A percentile compares a stretch with the other conserved stretches of the same genome.
Conservation (phyloP, 2,888 invertebrate species). For the Nemotelus pantherinus region DNA sequence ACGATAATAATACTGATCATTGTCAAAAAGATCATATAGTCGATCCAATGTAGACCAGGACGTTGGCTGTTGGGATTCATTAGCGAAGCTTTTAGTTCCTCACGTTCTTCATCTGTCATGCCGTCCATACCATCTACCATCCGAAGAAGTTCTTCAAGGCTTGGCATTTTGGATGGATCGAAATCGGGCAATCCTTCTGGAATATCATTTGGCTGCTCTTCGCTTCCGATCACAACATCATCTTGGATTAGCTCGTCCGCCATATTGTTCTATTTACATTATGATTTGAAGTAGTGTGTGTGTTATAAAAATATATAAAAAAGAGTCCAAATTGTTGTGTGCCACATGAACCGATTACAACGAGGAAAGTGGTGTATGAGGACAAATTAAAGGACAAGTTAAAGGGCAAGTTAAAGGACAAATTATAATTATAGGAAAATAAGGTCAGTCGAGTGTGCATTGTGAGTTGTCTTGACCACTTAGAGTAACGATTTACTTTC, state of each 20-base stretch:
- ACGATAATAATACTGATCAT: conserved; percentile 37
- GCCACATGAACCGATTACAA: not conserved
- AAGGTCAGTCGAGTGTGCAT: too few species aligned
- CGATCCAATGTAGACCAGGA: not conserved
- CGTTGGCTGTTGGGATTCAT: conserved; percentile 56
- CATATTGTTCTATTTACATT: conserved; percentile 18
- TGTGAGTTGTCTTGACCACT: too few species aligned
- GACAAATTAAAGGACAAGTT: too few species aligned
- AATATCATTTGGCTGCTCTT: not conserved
- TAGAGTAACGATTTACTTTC: too few species aligned
- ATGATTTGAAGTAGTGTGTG: not conserved
- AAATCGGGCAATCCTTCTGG: conserved; percentile 19
- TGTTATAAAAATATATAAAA: not conserved
- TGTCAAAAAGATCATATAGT: conserved; percentile 38
- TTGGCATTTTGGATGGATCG: conserved; percentile 64
- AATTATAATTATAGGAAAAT: too few species aligned
- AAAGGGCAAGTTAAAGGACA: too few species aligned
- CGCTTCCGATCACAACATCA: not conserved
- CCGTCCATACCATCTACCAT: conserved; percentile 69
- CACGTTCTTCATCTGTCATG: conserved; percentile 71
- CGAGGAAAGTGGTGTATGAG: too few species aligned
- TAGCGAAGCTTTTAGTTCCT: conserved; percentile 68
- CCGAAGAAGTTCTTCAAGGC: conserved; percentile 69
- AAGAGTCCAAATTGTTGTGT: not conserved
- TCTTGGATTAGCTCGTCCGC: conserved; percentile 27